phyloP scores from a whole-genome alignment of 2,888 invertebrate species.

The Drosophila meridionalis region DNA sequence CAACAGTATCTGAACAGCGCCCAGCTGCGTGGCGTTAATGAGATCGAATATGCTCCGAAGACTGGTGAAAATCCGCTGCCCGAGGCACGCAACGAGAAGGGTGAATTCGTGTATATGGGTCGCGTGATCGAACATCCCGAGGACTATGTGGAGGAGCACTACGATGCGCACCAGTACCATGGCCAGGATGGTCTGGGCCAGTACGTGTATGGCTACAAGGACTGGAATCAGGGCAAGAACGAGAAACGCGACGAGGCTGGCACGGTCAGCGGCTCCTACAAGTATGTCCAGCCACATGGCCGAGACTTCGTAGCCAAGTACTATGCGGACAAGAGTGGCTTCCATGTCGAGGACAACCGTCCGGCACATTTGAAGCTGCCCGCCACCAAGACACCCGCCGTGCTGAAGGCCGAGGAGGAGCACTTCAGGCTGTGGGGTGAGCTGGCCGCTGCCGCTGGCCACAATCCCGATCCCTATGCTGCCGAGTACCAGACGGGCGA shows the following conservation, averaged over 20 bases:
- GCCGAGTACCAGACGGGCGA: conserved; percentile 79
- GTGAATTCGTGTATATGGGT: conserved; percentile 85
- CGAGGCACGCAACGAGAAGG: conserved; percentile 82
- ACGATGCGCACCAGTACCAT: conserved; percentile 90
- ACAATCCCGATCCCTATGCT: conserved; percentile 85
- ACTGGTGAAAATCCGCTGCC: conserved; percentile 86
- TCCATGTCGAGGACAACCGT: conserved; percentile 91
- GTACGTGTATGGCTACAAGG: conserved; percentile 90
- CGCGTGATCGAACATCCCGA: conserved; percentile 88
- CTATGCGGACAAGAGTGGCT: conserved; percentile 91
- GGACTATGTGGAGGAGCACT: conserved; percentile 89
- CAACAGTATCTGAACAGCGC: conserved; percentile 84
- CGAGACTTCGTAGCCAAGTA: conserved; percentile 86
- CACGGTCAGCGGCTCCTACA: conserved; percentile 90
- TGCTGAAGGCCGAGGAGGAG: conserved; percentile 89
- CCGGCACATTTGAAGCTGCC: conserved; percentile 88
- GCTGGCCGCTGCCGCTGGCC: conserved; percentile 87
- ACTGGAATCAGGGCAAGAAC: conserved; percentile 90
- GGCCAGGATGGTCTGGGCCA: conserved; percentile 90
- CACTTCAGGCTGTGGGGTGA: conserved; percentile 89
- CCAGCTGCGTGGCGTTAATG: conserved; percentile 84
- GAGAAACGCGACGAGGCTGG: conserved; percentile 89
- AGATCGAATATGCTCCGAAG: conserved; percentile 86
- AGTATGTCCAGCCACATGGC: conserved; percentile 87
- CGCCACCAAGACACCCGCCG: conserved; percentile 89